Conservation (phyloP, 2,797 vertebrate genomes). For the Echiichthys vipera region DNA sequence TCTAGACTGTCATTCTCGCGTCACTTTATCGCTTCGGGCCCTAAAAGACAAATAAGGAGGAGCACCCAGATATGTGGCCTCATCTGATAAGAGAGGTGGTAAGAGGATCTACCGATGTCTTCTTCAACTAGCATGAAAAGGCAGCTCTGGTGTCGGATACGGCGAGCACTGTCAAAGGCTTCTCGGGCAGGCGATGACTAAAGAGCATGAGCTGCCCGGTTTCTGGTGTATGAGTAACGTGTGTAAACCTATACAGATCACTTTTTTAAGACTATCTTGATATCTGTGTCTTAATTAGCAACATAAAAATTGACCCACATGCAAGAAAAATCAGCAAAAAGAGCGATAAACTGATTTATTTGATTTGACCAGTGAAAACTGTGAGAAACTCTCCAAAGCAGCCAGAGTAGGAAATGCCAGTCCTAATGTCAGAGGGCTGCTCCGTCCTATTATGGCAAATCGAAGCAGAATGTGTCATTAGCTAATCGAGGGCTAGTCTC, state of each 20-base stretch:
- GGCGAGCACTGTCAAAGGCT: slow-evolving; percentile 16
- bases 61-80: slow-evolving; percentile 67
- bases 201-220: slow-evolving; percentile 42
- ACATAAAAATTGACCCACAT: neutral
- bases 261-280: neutral
- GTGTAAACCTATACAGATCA: neutral
- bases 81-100: slow-evolving; percentile 76
- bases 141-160: slow-evolving; percentile 51
- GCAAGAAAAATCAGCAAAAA: neutral
- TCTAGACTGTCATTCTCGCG: slow-evolving; percentile 79
- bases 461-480: slow-evolving; percentile 87
- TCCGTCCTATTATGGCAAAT: slow-evolving; percentile 87
- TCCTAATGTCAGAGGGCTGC: slow-evolving; percentile 83
- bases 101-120: slow-evolving; percentile 72
- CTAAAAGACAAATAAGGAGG: slow-evolving; percentile 70
- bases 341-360: slow-evolving; percentile 8
- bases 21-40: slow-evolving; percentile 71
- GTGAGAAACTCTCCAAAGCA: slow-evolving; percentile 73
- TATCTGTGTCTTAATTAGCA: neutral
- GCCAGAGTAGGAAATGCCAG: slow-evolving; percentile 77
- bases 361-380: slow-evolving; percentile 37
- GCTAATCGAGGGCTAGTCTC: slow-evolving; percentile 85
- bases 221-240: slow-evolving; percentile 4
- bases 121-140: slow-evolving; percentile 65
- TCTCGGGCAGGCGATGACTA: slow-evolving; percentile 44